Evolutionary conservation across 2,888 invertebrate genomes (phyloP).

Genomic region (Tuta absoluta): DNA sequence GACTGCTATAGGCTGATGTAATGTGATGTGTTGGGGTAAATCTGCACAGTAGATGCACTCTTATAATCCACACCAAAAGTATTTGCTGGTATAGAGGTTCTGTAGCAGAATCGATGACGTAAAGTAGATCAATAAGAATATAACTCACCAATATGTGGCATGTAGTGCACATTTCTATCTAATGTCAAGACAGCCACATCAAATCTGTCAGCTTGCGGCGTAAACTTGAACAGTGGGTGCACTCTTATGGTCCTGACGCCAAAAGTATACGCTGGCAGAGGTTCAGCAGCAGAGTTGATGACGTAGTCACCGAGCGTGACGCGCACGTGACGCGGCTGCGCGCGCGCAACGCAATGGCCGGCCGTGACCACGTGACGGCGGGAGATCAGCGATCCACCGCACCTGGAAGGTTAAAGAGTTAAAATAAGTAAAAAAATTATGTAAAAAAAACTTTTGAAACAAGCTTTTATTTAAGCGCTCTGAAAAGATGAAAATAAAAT

Average conservation of each 20-base stretch:
- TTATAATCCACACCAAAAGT: too few relatives aligned
- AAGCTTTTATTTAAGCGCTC: too few relatives aligned
- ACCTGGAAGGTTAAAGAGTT: constrained; percentile 79
- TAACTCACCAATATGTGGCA: constrained; percentile 89
- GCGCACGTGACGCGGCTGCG: constrained; percentile 93
- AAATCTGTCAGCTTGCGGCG: constrained; percentile 94
- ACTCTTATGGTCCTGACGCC: constrained; percentile 92
- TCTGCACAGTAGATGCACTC: too few relatives aligned
- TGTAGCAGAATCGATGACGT: background rate
- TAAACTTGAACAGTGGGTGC: constrained; percentile 92
- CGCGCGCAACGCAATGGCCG: constrained; percentile 96
- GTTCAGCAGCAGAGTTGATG: constrained; percentile 95
- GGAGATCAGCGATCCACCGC: constrained; percentile 95
- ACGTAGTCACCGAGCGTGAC: constrained; percentile 96
- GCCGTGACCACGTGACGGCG: constrained; percentile 96
- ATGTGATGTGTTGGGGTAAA: background rate
- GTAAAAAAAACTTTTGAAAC: too few relatives aligned
- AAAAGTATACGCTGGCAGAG: constrained; percentile 94
- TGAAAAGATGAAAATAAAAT: too few relatives aligned
- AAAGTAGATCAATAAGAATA: background rate
- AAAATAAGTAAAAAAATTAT: background rate
- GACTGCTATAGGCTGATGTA: too few relatives aligned
- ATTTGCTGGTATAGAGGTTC: too few relatives aligned
- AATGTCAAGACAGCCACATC: constrained; percentile 94
- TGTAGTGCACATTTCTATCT: constrained; percentile 93